phyloP scores from a whole-genome alignment of 2,888 invertebrate genomes.

The Yponomeuta sedellus region DNA sequence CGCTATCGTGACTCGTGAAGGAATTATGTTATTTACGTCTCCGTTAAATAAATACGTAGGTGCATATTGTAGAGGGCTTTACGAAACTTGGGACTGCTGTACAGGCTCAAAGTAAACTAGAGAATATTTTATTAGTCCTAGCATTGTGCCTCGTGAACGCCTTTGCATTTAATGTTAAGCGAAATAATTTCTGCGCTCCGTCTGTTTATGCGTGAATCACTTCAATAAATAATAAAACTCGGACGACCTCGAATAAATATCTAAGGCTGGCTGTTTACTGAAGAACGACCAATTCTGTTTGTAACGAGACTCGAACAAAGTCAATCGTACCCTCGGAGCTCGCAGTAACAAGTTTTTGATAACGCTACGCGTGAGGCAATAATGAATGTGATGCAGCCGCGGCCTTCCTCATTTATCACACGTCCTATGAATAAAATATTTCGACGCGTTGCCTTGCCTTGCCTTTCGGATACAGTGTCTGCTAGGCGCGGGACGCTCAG shows the following conservation, averaged over 20 bases:
- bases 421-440: constrained; percentile 71
- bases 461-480: constrained; percentile 53
- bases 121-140: background rate
- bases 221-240: constrained; percentile 11
- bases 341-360: constrained; percentile 70
- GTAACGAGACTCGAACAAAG: constrained; percentile 50
- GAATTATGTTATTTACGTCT: constrained; percentile 57
- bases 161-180: background rate
- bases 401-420: constrained; percentile 68
- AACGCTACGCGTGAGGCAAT: constrained; percentile 62
- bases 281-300: constrained; percentile 51
- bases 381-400: constrained; percentile 69
- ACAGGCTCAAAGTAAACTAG: background rate
- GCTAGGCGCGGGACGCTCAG: constrained; percentile 42
- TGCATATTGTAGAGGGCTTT: background rate
- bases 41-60: constrained; percentile 11
- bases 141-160: background rate
- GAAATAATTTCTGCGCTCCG: constrained; percentile 5
- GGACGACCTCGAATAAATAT: constrained; percentile 44
- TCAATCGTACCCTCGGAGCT: constrained; percentile 48
- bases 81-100: background rate
- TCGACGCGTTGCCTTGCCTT: constrained; percentile 42
- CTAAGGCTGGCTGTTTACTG: constrained; percentile 53
- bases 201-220: constrained; percentile 9
- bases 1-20: constrained; percentile 65